Evolutionary conservation across 2,797 vertebrate species (phyloP), one percentile per base, ranked within the genome.

Genomic region (Muraenolepis orangiensis): DNA sequence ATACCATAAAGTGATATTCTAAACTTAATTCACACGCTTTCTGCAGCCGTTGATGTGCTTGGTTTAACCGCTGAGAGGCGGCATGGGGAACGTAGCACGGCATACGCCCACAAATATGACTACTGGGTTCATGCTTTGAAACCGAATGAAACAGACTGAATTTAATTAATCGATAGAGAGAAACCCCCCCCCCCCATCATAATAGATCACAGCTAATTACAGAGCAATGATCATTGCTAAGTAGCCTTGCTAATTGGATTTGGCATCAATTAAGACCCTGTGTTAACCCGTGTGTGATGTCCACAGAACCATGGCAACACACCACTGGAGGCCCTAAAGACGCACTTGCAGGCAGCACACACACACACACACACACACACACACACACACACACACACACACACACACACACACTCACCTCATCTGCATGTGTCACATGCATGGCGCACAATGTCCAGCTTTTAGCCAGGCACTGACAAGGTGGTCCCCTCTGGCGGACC

Each of bases 401-500:
- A 51, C 42, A 51, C 46, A 51, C 46, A 51, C 46, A 20, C 13
- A 16, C 40, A 14, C 46, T 74, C 23, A 4, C 66, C 13, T 30
- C 14, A 28, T 64, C 20, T 64, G 61, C 61, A 26, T 10, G 23
- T 29, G 23, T 12, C 26, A 23, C 12, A 4, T 10, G 13, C n/a
- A n/a, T n/a, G 12, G 16, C 28, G 16, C n/a, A 30, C n/a, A 5
- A 66, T 14, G 6, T 30, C 8, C 28, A 14, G 28, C 66, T 28
- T 67, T 14, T 30, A 14, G 23, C 26, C 66, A 14, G 6, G 2
- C 64, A 12, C n/a, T 66, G 66, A 32, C 67, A 18, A 13, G 26
- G 68, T 31, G 4, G 66, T 32, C 66, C 16, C 66, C 30, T 16
- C 66, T 68, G 66, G 90, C 91, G 84, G 76, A 90, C 81, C 82